Evolutionary conservation across 1,140 invertebrate genomes (phyloP).

Genomic region (Triops cancriformis): DNA sequence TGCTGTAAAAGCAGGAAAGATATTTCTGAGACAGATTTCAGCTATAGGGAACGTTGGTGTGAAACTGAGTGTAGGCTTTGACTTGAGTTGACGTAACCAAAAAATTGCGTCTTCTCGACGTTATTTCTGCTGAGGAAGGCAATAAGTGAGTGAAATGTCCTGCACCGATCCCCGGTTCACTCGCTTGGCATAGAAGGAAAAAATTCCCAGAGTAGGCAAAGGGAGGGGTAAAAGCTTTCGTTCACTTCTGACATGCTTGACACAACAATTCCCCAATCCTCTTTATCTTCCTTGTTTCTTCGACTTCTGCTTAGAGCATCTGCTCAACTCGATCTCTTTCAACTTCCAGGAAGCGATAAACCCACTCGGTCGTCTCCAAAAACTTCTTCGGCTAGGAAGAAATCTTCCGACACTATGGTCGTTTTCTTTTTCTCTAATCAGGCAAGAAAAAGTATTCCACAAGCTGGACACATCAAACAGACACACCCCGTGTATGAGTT

Average conservation of each 20-base stretch:
- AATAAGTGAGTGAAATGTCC: too few relatives aligned
- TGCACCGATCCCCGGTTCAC: too few relatives aligned
- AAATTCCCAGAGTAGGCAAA: not conserved
- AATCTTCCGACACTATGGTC: too few relatives aligned
- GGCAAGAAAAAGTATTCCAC: not conserved
- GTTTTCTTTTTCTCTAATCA: not conserved
- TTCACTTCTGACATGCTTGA: not conserved
- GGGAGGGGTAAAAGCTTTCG: not conserved
- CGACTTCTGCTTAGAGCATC: not conserved
- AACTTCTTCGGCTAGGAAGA: not conserved
- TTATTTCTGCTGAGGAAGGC: too few relatives aligned
- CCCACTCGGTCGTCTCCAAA: not conserved
- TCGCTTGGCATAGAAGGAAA: not conserved
- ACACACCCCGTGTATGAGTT: not conserved
- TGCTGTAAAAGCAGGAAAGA: too few relatives aligned
- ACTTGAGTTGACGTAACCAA: too few relatives aligned
- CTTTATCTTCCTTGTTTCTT: not conserved
- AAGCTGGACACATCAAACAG: not conserved
- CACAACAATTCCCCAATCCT: conserved; percentile 4
- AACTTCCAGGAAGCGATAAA: not conserved
- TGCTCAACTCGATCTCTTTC: not conserved
- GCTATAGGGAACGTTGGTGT: too few relatives aligned
- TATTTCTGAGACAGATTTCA: too few relatives aligned
- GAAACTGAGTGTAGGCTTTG: too few relatives aligned
- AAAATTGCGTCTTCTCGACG: too few relatives aligned